Conservation (phyloP, 2,797 vertebrate species). For the Esox lucius region DNA sequence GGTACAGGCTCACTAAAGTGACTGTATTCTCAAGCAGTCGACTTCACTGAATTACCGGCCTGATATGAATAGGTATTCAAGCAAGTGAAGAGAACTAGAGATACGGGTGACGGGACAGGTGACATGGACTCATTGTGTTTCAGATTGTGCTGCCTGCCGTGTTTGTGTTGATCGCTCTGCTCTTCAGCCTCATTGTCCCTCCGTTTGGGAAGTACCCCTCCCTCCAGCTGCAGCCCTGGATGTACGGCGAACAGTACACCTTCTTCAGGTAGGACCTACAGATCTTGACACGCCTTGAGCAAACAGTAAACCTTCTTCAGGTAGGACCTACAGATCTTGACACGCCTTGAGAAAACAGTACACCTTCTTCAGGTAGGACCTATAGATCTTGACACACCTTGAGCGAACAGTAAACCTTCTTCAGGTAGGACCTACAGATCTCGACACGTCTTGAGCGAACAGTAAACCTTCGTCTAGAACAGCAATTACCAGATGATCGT, state of each 20-base stretch:
- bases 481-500: not conserved
- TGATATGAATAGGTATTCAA: not conserved
- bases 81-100: not conserved
- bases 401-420: slow-evolving; percentile 84
- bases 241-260: slow-evolving; percentile 87
- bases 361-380: slow-evolving; percentile 87
- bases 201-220: slow-evolving; percentile 83
- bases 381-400: not conserved
- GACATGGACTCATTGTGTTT: slow-evolving; percentile 25
- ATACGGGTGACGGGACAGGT: not conserved
- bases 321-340: slow-evolving; percentile 55
- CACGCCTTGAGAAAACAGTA: slow-evolving; percentile 70
- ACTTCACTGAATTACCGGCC: not conserved
- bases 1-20: slow-evolving; percentile 37
- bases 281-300: slow-evolving; percentile 28
- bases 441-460: slow-evolving; percentile 56
- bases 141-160: slow-evolving; percentile 87
- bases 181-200: slow-evolving; percentile 86
- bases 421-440: slow-evolving; percentile 74
- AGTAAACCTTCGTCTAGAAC: slow-evolving; percentile 78
- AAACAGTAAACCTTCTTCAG: slow-evolving; percentile 89
- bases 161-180: slow-evolving; percentile 85
- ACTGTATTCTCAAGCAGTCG: not conserved
- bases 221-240: slow-evolving; percentile 81
- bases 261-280: slow-evolving; percentile 83